Base-by-base conservation (phyloP, 2,888 invertebrate genomes). In the Drosophila merina region DNA sequence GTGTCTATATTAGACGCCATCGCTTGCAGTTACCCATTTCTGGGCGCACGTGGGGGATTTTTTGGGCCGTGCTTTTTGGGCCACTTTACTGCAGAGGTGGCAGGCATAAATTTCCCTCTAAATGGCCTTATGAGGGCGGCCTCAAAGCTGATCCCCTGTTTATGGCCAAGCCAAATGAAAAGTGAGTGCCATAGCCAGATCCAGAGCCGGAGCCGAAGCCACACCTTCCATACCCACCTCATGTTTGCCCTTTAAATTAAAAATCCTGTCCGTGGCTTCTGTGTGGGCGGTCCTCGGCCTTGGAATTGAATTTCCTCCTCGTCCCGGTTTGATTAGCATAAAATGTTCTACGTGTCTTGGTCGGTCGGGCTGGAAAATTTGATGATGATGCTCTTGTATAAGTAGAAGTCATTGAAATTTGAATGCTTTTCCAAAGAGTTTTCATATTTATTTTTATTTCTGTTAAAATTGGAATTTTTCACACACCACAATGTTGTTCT, bases 1-100 rank as follows among this genome's bases (percentile, higher is more conserved):
- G 71, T 84, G 76, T 83, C 79, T 72, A 79, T 75, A 81, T 84
- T 81, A 79, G 79, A 79, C 58, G 62, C 77, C 79, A 76, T 81
- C 82, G 72, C 73, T 74, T 79, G 77, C 79, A 81, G 73, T 71
- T 68, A 57, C 55, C 40, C 71, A 69, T 71, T 60, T 47, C 45
- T 31, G n/a, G 5, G 31, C 40, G 60, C 48, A 31, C 47, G 40
- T n/a, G 31, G 57, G 57, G 48, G 42, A 58, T 70, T 70, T 70
- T 69, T 70, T 47, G 57, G 50, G 50, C 33, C 14, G 42, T 47
- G 33, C 36, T 40, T 60, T 70, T 71, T 57, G 57, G 57, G 59
- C 66, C 50, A 69, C 57, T 73, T 83, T 72, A 51, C 49, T 40
- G 28, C 55, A 57, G 45, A 47, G 57, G 76, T 58, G 64, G 51